Evolutionary conservation across 2,113 vertebrate genomes (phyloP).

Genomic region (Cebus imitator): DNA sequence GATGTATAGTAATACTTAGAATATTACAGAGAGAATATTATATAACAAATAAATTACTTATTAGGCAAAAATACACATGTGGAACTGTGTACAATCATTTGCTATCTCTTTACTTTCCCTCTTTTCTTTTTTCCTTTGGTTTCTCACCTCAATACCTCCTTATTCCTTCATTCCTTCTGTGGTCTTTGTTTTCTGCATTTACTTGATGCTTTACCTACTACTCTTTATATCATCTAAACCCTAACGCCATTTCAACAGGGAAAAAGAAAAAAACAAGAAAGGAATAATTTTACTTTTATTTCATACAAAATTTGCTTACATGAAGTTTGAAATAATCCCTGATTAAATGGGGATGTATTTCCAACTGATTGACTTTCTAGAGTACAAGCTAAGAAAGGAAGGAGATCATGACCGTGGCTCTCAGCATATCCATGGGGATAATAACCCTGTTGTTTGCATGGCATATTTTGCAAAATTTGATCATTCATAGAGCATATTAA

Average conservation of each 20-base stretch:
- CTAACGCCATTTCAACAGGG: background rate
- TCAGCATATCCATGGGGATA: background rate
- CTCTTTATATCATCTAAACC: background rate
- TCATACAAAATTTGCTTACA: background rate
- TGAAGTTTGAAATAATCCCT: background rate
- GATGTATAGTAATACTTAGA: background rate
- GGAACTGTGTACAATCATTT: background rate
- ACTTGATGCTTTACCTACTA: background rate
- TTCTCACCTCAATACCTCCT: background rate
- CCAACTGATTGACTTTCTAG: background rate
- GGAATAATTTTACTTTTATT: background rate
- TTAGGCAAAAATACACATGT: background rate
- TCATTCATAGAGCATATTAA: background rate
- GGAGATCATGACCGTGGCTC: rapidly evolving
- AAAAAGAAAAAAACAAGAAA: background rate
- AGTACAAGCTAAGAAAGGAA: background rate
- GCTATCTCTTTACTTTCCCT: background rate
- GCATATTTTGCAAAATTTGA: background rate
- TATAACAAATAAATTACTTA: background rate
- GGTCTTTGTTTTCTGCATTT: background rate
- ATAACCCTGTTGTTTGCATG: background rate
- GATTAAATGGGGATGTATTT: background rate
- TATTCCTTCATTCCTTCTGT: background rate
- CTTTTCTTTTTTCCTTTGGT: background rate
- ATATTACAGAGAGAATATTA: background rate